Evolutionary conservation across 1,140 invertebrate species (phyloP).

Genomic region (Rhynchophorus ferrugineus): DNA sequence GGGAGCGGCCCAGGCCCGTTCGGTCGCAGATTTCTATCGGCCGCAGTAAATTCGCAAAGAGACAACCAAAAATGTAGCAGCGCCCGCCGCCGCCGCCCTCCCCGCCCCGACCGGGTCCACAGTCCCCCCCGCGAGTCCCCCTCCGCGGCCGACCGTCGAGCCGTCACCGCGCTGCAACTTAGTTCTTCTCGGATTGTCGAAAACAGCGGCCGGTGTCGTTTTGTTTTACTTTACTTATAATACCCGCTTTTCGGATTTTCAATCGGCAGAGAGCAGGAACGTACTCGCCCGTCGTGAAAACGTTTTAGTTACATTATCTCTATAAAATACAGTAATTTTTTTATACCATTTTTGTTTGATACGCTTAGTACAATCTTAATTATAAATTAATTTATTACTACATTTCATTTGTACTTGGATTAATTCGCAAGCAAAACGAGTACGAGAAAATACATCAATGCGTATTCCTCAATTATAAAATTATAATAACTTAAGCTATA

Average conservation of each 20-base stretch:
- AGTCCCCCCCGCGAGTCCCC: not conserved
- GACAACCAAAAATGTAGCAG: conserved; percentile 19
- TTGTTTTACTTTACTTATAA: conserved; percentile 21
- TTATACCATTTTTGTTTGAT: too few relatives aligned
- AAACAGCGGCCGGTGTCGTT: conserved; percentile 17
- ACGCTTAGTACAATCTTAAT: too few relatives aligned
- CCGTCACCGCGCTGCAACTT: conserved; percentile 7
- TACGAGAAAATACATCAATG: too few relatives aligned
- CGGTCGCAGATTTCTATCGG: conserved; percentile 20
- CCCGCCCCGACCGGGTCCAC: not conserved
- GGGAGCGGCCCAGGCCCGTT: not conserved
- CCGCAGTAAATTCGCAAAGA: conserved; percentile 20
- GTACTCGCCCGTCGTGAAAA: too few relatives aligned
- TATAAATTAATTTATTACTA: too few relatives aligned
- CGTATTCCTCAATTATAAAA: too few relatives aligned
- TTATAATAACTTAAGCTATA: too few relatives aligned
- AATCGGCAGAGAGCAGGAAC: conserved; percentile 10
- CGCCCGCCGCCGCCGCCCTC: not conserved
- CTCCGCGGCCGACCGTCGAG: not conserved
- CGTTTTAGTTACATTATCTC: too few relatives aligned
- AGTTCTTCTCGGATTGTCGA: conserved; percentile 16
- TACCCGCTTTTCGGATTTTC: conserved; percentile 21
- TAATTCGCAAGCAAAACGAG: too few relatives aligned
- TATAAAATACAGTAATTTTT: too few relatives aligned
- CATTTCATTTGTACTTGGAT: too few relatives aligned